phyloP scores from a whole-genome alignment of 2,888 invertebrate genomes.

The Dynastes grantii region DNA sequence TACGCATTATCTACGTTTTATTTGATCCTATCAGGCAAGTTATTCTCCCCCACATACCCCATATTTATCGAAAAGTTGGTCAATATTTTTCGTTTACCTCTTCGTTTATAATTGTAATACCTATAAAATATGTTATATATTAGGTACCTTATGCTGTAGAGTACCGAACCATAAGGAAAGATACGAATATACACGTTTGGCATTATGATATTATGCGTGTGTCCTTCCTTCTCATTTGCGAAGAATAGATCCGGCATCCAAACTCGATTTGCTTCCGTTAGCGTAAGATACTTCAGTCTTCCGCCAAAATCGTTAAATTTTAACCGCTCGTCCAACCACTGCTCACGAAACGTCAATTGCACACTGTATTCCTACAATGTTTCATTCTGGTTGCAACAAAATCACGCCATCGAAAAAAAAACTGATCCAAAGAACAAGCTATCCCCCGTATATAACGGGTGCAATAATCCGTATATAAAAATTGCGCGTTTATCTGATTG shows the following conservation, averaged over 20 bases:
- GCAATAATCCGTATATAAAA: not conserved
- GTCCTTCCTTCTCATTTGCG: slow-evolving; percentile 97
- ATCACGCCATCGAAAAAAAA: not conserved
- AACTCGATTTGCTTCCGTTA: slow-evolving; percentile 94
- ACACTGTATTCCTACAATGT: slow-evolving; percentile 95
- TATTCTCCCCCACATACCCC: no score
- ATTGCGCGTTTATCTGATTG: not conserved
- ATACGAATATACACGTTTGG: slow-evolving; percentile 98
- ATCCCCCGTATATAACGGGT: not conserved
- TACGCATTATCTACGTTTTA: no score
- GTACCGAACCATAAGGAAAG: slow-evolving; percentile 94
- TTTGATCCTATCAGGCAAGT: no score
- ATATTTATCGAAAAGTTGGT: no score
- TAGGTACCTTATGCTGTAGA: slow-evolving; percentile 91
- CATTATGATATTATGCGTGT: slow-evolving; percentile 98
- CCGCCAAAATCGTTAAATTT: slow-evolving; percentile 92
- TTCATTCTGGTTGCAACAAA: slow-evolving; percentile 48
- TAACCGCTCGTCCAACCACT: slow-evolving; percentile 95
- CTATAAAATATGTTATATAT: not conserved
- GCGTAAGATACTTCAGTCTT: slow-evolving; percentile 90
- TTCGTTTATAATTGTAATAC: not conserved
- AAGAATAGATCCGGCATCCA: slow-evolving; percentile 99
- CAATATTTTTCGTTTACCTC: not conserved
- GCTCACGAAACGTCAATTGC: slow-evolving; percentile 97
- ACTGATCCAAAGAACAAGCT: not conserved